Base-by-base conservation (phyloP, 2,113 vertebrate genomes). In the Actenoides lindsayi region DNA sequence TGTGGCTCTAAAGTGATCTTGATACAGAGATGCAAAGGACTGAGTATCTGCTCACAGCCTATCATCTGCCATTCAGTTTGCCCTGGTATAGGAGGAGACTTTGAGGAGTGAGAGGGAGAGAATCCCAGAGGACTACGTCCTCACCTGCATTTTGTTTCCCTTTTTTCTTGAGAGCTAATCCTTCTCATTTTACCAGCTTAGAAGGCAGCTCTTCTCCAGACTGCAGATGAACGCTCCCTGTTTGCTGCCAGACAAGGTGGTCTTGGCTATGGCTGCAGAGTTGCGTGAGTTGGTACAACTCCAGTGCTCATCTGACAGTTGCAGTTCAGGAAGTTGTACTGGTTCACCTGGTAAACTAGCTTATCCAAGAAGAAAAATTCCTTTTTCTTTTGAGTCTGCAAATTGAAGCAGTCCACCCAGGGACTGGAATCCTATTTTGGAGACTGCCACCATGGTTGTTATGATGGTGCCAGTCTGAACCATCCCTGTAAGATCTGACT, bases 311-410 rank as follows among this genome's bases (percentile, higher is more conserved):
- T 60, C 23, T 80, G 35, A 44, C 33, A 4, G 4, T 20, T 77
- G 13, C n/a, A 41, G n/a, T 74, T 62, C 33, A 54, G n/a, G 33
- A 86, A 54, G 28, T n/a, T 69, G 25, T 54, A 77, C 67, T 67
- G 6, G 5, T 69, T 93, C 17, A 8, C 67, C 28, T 90, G 59
- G 30, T 28, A 86, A 93, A 35, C 35, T 10, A 59, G 19, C 18
- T 16, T 65, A 8, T 42, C 33, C 39, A 71, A 65, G 31, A 41
- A 39, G 28, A 56, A 24, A 13, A 17, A 5, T 0, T 31, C 9
- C 1, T 37, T 69, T 0, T 31, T 8, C 1, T 37, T 69, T 28
- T 4, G 5, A 4, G 53, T 76, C 28, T 64, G 46, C 63, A 59
- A 31, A 80, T 21, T 35, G 13, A 73, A 62, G 33, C 35, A 25